Evolutionary conservation across 53 echinoderm and acorn worm genomes (phyloP), one percentile per base, ranked within the genome.

Genomic region (Temnopleurus reevesii): DNA sequence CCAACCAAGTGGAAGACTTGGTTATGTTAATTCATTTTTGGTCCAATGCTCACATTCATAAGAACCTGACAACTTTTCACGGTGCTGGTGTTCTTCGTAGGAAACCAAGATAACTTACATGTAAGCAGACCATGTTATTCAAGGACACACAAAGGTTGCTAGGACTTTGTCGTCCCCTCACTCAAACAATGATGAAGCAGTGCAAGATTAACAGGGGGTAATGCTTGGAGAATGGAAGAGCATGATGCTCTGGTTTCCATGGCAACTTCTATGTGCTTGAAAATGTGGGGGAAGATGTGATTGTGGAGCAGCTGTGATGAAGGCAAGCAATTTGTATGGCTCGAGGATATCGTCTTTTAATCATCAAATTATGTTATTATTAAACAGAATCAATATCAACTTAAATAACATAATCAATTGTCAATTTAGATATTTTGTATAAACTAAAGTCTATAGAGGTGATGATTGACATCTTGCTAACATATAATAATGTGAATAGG

Each of bases 1-100:
- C 27, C 71, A 71, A 41, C 41, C 71, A 71, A 9, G 71, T 41
- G 38, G 36, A 71, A 71, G 71, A 71, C 36, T 23, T 71, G 71
- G 71, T 71, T 71, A 71, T 71, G 71, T 71, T 71, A 71, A 71
- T 71, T 71, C 41, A 2, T 71, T 36, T 41, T 30, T 41, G 71
- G 71, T 71, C 41, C 41, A 41, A 71, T 41, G 71, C 12, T 41
- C 71, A 71, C 71, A 71, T 71, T 71, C 71, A 71, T 71, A 71
- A 71, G 23, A 23, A 71, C 23, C 8, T 36, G 71, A 43, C 21
- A 10, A 38, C 71, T 71, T 63, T 63, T 21, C 21, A 71, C n/a
- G 43, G 41, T 71, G 21, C n/a, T n/a, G 43, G 41, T 71, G 21
- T 36, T n/a, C 71, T 71, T 21, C 21, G 21, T 41, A 71, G 71